phyloP scores from a whole-genome alignment of 2,797 vertebrate genomes.

The Australoheros facetus region DNA sequence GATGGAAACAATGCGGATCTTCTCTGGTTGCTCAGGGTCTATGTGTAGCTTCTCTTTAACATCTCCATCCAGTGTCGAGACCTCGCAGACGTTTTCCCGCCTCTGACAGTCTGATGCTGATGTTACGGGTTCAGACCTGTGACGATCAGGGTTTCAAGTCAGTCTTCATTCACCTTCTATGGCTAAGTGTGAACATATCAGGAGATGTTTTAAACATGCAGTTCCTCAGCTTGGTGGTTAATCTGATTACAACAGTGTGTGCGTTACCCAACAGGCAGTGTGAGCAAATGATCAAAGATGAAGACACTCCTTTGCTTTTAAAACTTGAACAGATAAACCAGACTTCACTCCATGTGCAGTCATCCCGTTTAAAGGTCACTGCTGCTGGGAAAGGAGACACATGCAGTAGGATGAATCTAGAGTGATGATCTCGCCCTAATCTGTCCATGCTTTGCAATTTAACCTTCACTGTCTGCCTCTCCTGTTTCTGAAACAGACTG shows the following conservation, averaged over 20 bases:
- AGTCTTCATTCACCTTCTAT: slow-evolving; percentile 31
- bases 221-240: slow-evolving; percentile 11
- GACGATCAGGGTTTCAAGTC: slow-evolving; percentile 55
- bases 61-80: neutral
- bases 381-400: slow-evolving; percentile 13
- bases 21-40: neutral
- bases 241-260: neutral
- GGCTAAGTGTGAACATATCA: neutral
- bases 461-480: neutral
- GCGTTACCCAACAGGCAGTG: neutral
- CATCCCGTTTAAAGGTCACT: neutral
- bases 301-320: neutral
- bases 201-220: neutral
- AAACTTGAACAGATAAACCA: neutral
- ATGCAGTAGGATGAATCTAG: neutral
- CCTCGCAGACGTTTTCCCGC: neutral
- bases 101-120: neutral
- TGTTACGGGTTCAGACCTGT: slow-evolving; percentile 57
- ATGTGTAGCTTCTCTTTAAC: neutral
- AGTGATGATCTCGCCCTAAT: slow-evolving; percentile 9
- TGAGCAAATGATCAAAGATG: neutral
- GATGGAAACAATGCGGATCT: slow-evolving; percentile 81
- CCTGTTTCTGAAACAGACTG: neutral
- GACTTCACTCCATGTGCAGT: neutral
- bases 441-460: neutral